A percentile compares a stretch with the other conserved stretches of the same genome.
phyloP scores from a whole-genome alignment of 2,113 vertebrate species.

The Oreochromis aureus region DNA sequence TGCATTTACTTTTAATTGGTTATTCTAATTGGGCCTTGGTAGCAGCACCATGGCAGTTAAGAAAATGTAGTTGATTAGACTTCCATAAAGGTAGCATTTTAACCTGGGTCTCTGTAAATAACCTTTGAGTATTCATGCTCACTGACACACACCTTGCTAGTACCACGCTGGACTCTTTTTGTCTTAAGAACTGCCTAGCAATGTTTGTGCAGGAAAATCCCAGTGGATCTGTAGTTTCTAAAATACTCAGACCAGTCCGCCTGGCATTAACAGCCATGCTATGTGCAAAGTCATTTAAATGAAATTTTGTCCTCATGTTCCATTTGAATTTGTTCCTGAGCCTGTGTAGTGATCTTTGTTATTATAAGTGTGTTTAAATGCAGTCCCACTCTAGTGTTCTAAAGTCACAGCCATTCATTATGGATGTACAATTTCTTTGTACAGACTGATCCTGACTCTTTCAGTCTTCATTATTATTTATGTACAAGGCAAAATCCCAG shows the following conservation, averaged over 20 bases:
- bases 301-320: too few species aligned
- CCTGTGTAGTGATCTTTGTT: not conserved
- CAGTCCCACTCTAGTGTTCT: not conserved
- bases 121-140: not conserved
- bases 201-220: not conserved
- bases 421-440: fast-evolving
- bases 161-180: not conserved
- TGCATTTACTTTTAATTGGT: not conserved
- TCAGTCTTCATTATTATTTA: not conserved
- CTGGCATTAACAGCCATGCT: not conserved
- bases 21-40: not conserved
- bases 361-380: not conserved
- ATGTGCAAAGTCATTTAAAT: not conserved
- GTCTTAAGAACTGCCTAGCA: not conserved
- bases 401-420: not conserved
- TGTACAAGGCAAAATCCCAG: not conserved
- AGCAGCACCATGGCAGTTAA: not conserved
- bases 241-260: fast-evolving
- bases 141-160: not conserved
- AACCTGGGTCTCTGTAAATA: not conserved
- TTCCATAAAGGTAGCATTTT: not conserved
- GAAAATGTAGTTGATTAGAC: not conserved
- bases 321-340: not conserved
- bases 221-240: not conserved
- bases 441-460: not conserved